Evolutionary conservation across 2,113 vertebrate genomes (phyloP).

Genomic region (Phyllostomus hastatus): DNA sequence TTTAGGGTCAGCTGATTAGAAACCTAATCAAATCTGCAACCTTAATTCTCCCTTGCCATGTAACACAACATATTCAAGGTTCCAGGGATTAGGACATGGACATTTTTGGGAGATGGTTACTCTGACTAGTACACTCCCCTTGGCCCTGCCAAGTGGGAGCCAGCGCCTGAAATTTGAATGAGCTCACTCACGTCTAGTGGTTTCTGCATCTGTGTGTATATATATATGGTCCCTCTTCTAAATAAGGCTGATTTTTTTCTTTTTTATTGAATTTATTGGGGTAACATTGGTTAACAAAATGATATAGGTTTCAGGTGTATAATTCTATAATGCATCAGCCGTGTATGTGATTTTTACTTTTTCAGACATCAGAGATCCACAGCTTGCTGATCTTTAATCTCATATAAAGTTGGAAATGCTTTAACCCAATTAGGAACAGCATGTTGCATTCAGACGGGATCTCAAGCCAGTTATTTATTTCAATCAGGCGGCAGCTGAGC

Average conservation of each 20-base stretch:
- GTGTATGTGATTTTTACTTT: constrained; percentile 8
- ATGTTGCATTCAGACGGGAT: background rate
- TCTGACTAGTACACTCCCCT: background rate
- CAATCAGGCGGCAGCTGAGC: background rate
- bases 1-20: background rate
- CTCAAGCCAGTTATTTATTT: constrained; percentile 37
- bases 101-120: background rate
- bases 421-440: constrained; percentile 42
- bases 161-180: background rate
- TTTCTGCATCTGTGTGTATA: constrained; percentile 38
- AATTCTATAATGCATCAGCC: no score
- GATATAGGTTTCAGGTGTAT: no score
- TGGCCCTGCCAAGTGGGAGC: background rate
- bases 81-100: background rate
- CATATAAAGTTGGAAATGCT: constrained; percentile 41
- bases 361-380: constrained; percentile 30
- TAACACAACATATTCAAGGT: background rate
- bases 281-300: no score
- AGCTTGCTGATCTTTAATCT: constrained; percentile 60
- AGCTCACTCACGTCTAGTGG: background rate
- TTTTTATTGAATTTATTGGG: background rate
- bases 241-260: constrained; percentile 48
- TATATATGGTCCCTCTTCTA: constrained; percentile 38
- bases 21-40: background rate
- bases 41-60: background rate